Base-by-base conservation (phyloP, 2,797 vertebrate species). In the Gambusia yucatana region DNA sequence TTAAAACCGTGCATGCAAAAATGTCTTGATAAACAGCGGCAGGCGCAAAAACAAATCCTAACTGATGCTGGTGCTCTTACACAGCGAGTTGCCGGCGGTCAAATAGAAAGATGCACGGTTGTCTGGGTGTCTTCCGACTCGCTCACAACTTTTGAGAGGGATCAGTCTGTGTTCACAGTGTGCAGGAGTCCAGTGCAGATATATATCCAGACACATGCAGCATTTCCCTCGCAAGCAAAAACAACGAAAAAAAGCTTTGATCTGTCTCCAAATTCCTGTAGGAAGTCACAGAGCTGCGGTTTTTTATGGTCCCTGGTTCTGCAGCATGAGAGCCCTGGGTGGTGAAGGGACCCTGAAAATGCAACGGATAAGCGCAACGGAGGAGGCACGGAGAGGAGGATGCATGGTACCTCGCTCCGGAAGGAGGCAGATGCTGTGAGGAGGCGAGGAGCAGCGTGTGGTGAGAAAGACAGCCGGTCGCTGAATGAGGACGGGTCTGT, bases 361-460 rank as follows among this genome's bases (percentile, higher is more conserved):
- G 80, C 41, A 77, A 80, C 25, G 74, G 85, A 88, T 77, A 82
- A 82, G 87, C 72, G 55, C 78, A 84, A 81, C 82, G 75, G 71
- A 83, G 63, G 75, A 86, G 77, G 82, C 87, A 75, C 78, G 80
- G 85, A 84, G 20, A 80, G 83, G 90, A 91, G 88, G 87, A 93
- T 82, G 91, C 93, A 93, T 93, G 89, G 91, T 89, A 86, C 87
- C 91, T 92, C 88, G 88, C 86, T 88, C 87, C 84, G 87, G 84
- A 84, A 81, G 84, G 88, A 91, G 84, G 90, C 92, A 90, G 92
- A 92, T 90, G 88, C 89, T 90, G 89, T 82, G 92, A 90, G 84
- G 87, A 92, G 87, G 88, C 88, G 89, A 93, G 82, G 81, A 86
- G 85, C 80, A 77, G 89, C 73, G 80, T 3, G 88, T 87, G 88